Evolutionary conservation across 2,113 vertebrate genomes (phyloP), one percentile per base, ranked within the genome.

Genomic region (Psilopogon haemacephalus): DNA sequence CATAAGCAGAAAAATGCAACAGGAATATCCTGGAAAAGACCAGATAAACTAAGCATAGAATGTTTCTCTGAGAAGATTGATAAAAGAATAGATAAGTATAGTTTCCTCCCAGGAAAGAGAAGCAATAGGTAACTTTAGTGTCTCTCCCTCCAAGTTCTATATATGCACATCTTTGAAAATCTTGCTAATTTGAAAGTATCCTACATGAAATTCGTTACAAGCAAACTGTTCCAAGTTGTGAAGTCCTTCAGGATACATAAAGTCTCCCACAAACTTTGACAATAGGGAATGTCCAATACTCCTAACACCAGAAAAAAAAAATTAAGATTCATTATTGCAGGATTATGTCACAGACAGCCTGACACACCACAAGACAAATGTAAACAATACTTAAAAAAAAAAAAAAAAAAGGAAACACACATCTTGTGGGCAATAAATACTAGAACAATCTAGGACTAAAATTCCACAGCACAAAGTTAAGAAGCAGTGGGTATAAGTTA

Each of bases 381-480:
- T 84, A 77, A 75, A 86, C 70, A 37, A 83, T 93, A 96, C 93
- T 73, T 71, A 85, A 94, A 90, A 59, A 89, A 38, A 37, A 65
- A 65, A 65, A 40, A 82, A 80, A 72, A 44, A 42, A 75, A 86
- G 58, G 56, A 94, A 93, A 90, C 86, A 96, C 84, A 91, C 85
- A 95, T 72, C 94, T 91, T 86, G 90, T 63, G 85, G 95, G 96
- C 89, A 93, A 94, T 86, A 95, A 78, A 72, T 74, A 94, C 93
- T 88, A 88, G 55, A 92, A 97, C 89, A 55, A 65, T 94, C 95
- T 95, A 89, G 69, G 93, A 95, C 96, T 95, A 95, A 93, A 96
- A 94, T 95, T 94, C 97, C 96, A 97, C 95, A 94, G 97, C 97
- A 97, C 96, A 88, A 85, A 97, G 95, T 81, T 93, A 94, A 93